These are phyloP conservation scores for Argyrosomus regius DNA, from an alignment of 2,797 vertebrate species.

Conservation along the genomic window DNA sequence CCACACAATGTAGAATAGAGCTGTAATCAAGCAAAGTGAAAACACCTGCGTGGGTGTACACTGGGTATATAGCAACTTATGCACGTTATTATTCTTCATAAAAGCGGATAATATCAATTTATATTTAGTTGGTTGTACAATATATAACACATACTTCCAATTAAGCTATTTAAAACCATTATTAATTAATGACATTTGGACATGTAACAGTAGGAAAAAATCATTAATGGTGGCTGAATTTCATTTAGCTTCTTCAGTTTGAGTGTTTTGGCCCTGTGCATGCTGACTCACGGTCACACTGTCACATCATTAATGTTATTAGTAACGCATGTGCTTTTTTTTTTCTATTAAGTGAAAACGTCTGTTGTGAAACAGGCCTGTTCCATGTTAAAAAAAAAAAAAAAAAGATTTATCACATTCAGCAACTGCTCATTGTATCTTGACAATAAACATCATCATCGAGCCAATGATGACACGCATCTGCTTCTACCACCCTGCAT, in stretches of 20 bases:
- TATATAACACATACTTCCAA: not conserved
- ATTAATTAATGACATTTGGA: not conserved
- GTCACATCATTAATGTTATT: not conserved
- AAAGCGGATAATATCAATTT: not conserved
- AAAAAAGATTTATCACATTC: not conserved
- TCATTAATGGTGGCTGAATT: too few relatives aligned
- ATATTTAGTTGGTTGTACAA: not conserved
- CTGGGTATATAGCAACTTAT: not conserved
- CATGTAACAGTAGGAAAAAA: not conserved
- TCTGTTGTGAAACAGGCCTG: not conserved
- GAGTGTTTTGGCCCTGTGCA: not conserved
- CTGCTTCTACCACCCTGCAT: slow-evolving; percentile 27
- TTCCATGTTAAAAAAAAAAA: not conserved
- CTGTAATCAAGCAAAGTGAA: not conserved
- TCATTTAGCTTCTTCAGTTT: not conserved
- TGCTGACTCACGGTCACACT: not conserved
- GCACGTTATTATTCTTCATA: not conserved
- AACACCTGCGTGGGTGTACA: not conserved
- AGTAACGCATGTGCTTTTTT: not conserved
- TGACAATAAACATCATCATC: slow-evolving; percentile 29
- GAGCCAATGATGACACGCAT: slow-evolving; percentile 14
- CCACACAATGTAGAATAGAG: not conserved
- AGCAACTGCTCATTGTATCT: slow-evolving; percentile 22
- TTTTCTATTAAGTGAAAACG: not conserved
- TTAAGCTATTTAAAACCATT: not conserved